Evolutionary conservation across 2,113 vertebrate genomes (phyloP).

Genomic region (Ia io): DNA sequence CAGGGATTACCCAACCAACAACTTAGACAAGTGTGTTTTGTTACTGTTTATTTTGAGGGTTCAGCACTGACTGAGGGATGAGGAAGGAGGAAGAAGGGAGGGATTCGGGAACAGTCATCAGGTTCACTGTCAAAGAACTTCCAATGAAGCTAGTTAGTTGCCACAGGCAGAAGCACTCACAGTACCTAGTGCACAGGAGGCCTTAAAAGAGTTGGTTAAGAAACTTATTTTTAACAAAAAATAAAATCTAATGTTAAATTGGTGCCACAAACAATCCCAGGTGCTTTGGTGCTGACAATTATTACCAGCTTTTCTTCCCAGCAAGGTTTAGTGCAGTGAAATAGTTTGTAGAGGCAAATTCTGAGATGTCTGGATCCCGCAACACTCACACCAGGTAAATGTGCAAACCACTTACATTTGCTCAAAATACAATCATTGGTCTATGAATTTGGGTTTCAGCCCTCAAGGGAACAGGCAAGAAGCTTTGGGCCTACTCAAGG

Average conservation of each 20-base stretch:
- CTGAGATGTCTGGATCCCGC: background rate
- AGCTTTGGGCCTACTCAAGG: background rate
- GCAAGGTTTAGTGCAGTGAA: background rate
- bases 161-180: background rate
- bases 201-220: background rate
- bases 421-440: background rate
- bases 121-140: background rate
- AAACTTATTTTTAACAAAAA: background rate
- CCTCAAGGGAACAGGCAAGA: background rate
- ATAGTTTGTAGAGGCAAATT: background rate
- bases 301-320: background rate
- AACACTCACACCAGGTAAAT: background rate
- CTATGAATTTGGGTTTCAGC: background rate
- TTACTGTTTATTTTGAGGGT: background rate
- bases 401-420: background rate
- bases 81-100: too few relatives aligned
- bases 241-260: background rate
- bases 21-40: background rate
- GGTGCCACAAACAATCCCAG: background rate
- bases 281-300: background rate
- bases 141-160: background rate
- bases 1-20: background rate
- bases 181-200: background rate
- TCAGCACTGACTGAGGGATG: background rate
- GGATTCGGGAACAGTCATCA: background rate